Evolutionary conservation across 1,140 invertebrate species (phyloP), one percentile per base, ranked within the genome.

Genomic region (Aphelenchoides fujianensis): DNA sequence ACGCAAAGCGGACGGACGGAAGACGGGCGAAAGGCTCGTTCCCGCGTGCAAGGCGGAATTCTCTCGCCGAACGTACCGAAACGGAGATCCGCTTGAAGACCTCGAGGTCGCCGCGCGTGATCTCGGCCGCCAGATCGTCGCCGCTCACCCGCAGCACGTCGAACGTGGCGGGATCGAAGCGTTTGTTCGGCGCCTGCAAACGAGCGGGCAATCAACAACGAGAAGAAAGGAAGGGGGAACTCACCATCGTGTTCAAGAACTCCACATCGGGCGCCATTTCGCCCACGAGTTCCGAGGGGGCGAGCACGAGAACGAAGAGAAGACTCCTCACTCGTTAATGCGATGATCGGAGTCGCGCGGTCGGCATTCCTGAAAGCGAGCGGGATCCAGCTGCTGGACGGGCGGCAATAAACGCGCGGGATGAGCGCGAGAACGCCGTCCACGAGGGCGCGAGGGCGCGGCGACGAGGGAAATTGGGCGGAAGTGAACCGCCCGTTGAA

Each of bases 31-130:
- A n/a, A n/a, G n/a, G n/a, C n/a, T n/a, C n/a, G n/a, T n/a, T n/a
- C n/a, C n/a, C n/a, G n/a, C n/a, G n/a, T n/a, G n/a, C n/a, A n/a
- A n/a, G n/a, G n/a, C n/a, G n/a, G n/a, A n/a, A n/a, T n/a, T n/a
- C n/a, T n/a, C n/a, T n/a, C n/a, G n/a, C n/a, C n/a, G 27, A 34
- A 66, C 63, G 37, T 12, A 66, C 63, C 3, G 31, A 12, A 30
- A 66, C 63, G 53, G 31, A 19, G 31, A 66, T 66, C 31, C 32
- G 19, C 34, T 66, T 66, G 63, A 66, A 66, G 16, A 66, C 32
- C n/a, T 66, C 27, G 16, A 66, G 63, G 53, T 66, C 63, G 3
- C 32, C 32, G 2, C 31, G 2, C n/a, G 63, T 66, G 31, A 66
- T 66, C 31, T 66, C 36, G 19, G 23, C 0, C n/a, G 63, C 63